A percentile compares a stretch with the other conserved stretches of the same genome.
Conservation (phyloP, 2,113 vertebrate species). For the Lasiurus cinereus region DNA sequence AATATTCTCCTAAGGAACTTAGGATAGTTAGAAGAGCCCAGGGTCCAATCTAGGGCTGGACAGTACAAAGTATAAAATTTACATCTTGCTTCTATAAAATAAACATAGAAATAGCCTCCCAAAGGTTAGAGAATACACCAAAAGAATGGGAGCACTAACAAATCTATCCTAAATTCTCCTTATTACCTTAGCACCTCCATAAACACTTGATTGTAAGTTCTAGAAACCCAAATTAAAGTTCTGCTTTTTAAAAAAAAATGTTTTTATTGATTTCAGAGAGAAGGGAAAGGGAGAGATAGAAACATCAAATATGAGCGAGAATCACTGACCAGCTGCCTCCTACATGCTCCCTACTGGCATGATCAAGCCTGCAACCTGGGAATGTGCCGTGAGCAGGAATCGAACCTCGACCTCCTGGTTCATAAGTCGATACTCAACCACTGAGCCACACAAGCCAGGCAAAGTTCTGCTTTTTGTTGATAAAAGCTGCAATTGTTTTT, state of each 20-base stretch:
- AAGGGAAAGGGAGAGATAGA: too few relatives aligned
- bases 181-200: background rate
- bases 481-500: background rate
- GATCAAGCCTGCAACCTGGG: too few relatives aligned
- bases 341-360: too few relatives aligned
- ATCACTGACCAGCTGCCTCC: too few relatives aligned
- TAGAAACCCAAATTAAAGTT: slow-evolving; percentile 16
- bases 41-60: background rate
- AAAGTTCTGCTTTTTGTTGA: background rate
- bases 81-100: slow-evolving; percentile 27
- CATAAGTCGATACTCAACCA: too few relatives aligned
- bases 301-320: too few relatives aligned
- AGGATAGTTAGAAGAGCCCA: background rate
- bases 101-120: background rate
- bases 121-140: background rate
- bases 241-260: background rate
- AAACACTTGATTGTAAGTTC: background rate
- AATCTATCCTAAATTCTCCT: background rate
- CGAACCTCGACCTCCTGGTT: too few relatives aligned
- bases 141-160: background rate
- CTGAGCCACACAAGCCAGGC: too few relatives aligned
- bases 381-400: too few relatives aligned
- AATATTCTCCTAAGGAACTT: background rate
- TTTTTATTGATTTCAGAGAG: too few relatives aligned
- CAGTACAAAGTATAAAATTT: background rate